A percentile compares a stretch with the other conserved stretches of the same genome.
These are phyloP conservation scores for Cenopis cana DNA, from an alignment of 2,888 invertebrate genomes.

Conservation along the genomic window DNA sequence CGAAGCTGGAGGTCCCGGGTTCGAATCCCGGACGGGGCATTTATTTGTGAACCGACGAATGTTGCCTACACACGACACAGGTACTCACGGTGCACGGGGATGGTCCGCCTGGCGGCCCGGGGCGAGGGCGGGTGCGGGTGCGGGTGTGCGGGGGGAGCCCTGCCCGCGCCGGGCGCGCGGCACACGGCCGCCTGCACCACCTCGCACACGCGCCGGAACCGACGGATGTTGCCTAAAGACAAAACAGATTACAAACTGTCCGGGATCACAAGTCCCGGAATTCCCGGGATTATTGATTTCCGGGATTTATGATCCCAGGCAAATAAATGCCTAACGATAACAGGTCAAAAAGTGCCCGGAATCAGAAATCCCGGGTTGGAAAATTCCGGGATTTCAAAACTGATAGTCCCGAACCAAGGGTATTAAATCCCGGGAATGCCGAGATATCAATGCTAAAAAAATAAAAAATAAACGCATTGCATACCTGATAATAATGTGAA, in stretches of 20 bases:
- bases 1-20: too few relatives aligned
- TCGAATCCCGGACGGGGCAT: too few relatives aligned
- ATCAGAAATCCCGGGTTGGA: background rate
- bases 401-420: too few relatives aligned
- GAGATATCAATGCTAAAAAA: background rate
- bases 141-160: slow-evolving; percentile 54
- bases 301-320: too few relatives aligned
- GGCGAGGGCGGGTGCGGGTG: slow-evolving; percentile 69
- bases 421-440: too few relatives aligned
- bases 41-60: background rate
- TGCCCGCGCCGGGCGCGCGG: slow-evolving; percentile 69
- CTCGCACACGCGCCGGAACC: slow-evolving; percentile 98
- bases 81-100: slow-evolving; percentile 65
- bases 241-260: background rate
- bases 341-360: background rate
- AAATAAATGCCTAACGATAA: slow-evolving; percentile 89
- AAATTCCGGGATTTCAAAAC: too few relatives aligned
- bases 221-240: slow-evolving; percentile 94
- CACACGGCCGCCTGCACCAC: slow-evolving; percentile 96
- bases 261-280: background rate
- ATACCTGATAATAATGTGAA: slow-evolving; percentile 97
- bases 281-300: too few relatives aligned
- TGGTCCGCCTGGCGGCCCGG: slow-evolving; percentile 59
- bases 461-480: too few relatives aligned
- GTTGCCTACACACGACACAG: too few relatives aligned